phyloP scores from a whole-genome alignment of 37 sponge, comb jelly and placozoan species.

The Cliona cf. orientalis region DNA sequence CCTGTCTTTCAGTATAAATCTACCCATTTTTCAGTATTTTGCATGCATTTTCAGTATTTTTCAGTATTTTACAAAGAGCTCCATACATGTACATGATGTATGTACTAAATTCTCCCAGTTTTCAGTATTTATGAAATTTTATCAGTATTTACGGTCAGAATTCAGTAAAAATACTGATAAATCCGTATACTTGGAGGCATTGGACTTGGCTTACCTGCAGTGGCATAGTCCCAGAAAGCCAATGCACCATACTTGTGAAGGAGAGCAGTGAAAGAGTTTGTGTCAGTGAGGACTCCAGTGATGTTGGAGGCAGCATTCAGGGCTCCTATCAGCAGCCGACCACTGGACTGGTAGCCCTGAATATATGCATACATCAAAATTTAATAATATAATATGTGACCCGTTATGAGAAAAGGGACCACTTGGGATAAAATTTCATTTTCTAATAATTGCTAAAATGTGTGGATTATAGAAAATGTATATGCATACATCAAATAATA shows the following conservation, averaged over 20 bases:
- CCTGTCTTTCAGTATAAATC: no score
- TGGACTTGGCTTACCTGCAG: conserved; percentile 53
- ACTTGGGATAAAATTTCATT: no score
- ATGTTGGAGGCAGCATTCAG: conserved; percentile 85
- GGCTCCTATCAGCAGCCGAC: conserved; percentile 59
- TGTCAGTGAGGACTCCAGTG: conserved; percentile 85
- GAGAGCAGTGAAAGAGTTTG: conserved; percentile 53
- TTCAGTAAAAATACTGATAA: no score
- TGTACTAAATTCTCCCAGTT: no score
- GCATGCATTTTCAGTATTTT: no score
- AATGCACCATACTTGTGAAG: conserved; percentile 74
- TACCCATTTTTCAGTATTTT: no score
- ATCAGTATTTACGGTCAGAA: no score
- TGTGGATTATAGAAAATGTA: background rate
- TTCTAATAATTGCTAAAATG: no score
- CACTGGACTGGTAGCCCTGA: conserved; percentile 16
- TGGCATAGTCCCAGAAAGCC: conserved; percentile 90
- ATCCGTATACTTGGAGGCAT: background rate
- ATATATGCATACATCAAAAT: background rate
- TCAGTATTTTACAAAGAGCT: no score
- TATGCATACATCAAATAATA: background rate
- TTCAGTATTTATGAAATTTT: no score
- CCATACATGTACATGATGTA: no score
- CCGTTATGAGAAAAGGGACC: no score
- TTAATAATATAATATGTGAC: background rate